Percentiles rank a stretch among this genome's conserved stretches.
Conservation (phyloP, 2,888 invertebrate species). For the Zele albiditarsus region DNA sequence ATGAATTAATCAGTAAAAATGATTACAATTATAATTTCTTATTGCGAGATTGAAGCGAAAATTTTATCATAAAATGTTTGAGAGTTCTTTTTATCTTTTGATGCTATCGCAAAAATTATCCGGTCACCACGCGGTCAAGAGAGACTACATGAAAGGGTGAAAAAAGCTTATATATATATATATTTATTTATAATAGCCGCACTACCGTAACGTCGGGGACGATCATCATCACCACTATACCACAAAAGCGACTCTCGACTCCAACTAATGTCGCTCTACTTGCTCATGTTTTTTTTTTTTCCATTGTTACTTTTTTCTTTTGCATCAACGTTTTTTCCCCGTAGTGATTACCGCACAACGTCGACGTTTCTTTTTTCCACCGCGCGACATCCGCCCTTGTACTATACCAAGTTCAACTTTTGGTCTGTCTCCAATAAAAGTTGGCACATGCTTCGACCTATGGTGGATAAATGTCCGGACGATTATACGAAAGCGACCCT, state of each 20-base stretch:
- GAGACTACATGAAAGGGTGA: background rate
- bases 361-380: conserved; percentile 7
- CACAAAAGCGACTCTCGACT: conserved; percentile 45
- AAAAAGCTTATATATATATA: background rate
- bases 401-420: conserved; percentile 58
- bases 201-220: background rate
- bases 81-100: background rate
- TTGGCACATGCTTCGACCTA: conserved; percentile 64
- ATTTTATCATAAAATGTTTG: background rate
- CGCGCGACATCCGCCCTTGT: conserved; percentile 26
- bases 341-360: conserved; percentile 16
- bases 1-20: conserved; percentile 15
- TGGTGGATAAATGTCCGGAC: conserved; percentile 66
- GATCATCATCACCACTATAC: conserved; percentile 38
- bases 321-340: conserved; percentile 23
- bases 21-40: conserved; percentile 7
- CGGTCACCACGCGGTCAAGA: background rate
- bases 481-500: conserved; percentile 59
- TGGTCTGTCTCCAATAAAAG: conserved; percentile 67
- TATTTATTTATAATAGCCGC: background rate
- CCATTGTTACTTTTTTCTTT: conserved; percentile 16
- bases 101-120: background rate
- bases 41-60: too few relatives aligned
- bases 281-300: conserved; percentile 10
- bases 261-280: conserved; percentile 57